These are phyloP conservation scores for Eretmocerus hayati DNA, from an alignment of 2,888 invertebrate species.

Conservation along the genomic window DNA sequence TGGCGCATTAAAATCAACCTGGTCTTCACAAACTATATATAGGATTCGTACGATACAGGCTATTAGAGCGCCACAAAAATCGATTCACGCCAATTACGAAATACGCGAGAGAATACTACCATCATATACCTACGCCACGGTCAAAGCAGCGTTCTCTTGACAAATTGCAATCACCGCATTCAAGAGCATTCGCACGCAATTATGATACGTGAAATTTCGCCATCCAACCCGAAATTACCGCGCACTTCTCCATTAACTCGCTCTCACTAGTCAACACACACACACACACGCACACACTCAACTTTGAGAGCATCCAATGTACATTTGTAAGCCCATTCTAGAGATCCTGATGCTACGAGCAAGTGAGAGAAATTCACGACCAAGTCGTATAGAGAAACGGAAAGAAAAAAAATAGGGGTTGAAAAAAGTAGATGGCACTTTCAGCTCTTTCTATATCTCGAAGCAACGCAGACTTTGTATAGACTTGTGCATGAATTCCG, in stretches of 20 bases:
- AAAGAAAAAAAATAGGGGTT: no score
- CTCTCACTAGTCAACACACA: background rate
- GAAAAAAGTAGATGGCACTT: no score
- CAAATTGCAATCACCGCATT: background rate
- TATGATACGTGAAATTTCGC: constrained; percentile 7
- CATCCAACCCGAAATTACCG: constrained; percentile 1
- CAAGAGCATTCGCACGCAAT: constrained; percentile 1
- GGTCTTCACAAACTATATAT: background rate
- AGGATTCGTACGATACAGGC: background rate
- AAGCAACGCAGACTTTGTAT: no score
- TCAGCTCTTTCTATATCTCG: no score
- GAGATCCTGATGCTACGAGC: no score
- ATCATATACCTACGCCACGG: no score
- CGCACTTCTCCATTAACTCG: background rate
- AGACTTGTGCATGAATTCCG: no score
- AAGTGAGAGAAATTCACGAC: no score
- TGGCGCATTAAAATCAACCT: no score
- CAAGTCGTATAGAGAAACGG: no score
- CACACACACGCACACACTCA: background rate
- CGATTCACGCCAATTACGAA: background rate
- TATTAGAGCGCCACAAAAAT: background rate
- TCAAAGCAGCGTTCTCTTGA: no score
- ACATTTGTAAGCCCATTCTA: background rate
- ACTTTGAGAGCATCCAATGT: background rate
- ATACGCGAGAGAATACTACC: no score